Base-by-base conservation (phyloP, 2,113 vertebrate species). In the Pterocles gutturalis region DNA sequence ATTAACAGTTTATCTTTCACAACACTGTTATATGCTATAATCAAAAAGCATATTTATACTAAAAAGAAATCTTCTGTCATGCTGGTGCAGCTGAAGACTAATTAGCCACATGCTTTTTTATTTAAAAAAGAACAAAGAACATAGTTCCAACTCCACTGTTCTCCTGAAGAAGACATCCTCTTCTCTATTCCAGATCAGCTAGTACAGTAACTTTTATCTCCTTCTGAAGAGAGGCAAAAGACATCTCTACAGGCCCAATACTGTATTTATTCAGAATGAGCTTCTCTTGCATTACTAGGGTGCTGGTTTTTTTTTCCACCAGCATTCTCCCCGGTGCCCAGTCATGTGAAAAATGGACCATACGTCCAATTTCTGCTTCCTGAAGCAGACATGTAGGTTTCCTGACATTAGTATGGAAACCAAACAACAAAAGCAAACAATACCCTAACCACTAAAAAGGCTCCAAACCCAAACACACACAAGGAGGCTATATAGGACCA, bases 371-470 rank as follows among this genome's bases (percentile, higher is more conserved):
- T 85, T 90, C n/a, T 73, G 18, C 54, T 49, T 78, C 11, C 57
- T 72, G 34, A 5, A 82, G 13, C 8, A 46, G 17, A 72, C 4
- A 61, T 3, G 1, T 1, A 67, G 17, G 14, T 72, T 86, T 80
- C 29, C 48, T 57, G 45, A 69, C 5, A 28, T 14, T 41, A 79
- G 22, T 3, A 55, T 3, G 18, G 18, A 76, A 91, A 48, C 13
- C 5, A 70, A 81, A 36, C 17, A 85, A 17, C 33, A 58, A 4
- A 79, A 58, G 25, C 3, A 64, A 89, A n/a, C 19, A 67, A 2
- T 5, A 2, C 7, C 4, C 5, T 13, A 15, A 4, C 8, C 5
- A 13, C 1, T 5, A n/a, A 75, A 75, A 70, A 18, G 7, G 6
- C 17, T 78, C 14, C 34, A 77, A 85, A 87, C 5, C 5, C 55